Conservation (phyloP, 2,113 vertebrate genomes). For the Saccopteryx leptura region DNA sequence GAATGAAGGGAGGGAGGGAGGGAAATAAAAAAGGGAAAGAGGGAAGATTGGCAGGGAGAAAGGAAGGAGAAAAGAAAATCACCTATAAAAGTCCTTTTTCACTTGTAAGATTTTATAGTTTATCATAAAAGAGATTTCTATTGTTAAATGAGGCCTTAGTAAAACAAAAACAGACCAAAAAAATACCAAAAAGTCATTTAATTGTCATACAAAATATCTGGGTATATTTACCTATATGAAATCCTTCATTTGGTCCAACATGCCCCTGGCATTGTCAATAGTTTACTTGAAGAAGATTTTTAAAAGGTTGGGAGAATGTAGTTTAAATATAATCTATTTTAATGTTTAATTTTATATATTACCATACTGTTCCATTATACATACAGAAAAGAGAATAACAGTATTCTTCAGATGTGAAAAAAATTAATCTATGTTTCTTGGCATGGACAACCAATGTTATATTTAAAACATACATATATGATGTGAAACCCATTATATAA, state of each 20-base stretch:
- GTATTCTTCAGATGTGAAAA: conserved; percentile 77
- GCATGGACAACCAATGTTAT: conserved; percentile 74
- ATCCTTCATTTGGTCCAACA: conserved; percentile 18
- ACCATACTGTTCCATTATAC: conserved; percentile 74
- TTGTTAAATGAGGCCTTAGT: background rate
- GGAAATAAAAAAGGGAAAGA: background rate
- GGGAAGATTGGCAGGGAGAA: background rate
- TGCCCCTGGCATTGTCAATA: background rate
- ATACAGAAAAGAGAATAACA: conserved; percentile 74
- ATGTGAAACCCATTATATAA: conserved; percentile 77
- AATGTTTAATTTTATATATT: conserved; percentile 78
- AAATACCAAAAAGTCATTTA: background rate
- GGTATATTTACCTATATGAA: conserved; percentile 7
- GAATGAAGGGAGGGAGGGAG: too few species aligned
- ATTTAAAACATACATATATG: conserved; percentile 78
- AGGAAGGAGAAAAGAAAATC: background rate
- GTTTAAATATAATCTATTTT: conserved; percentile 79
- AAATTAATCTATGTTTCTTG: conserved; percentile 80
- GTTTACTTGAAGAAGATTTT: conserved; percentile 68
- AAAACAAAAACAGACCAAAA: background rate
- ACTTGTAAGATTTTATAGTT: background rate
- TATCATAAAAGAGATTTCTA: background rate
- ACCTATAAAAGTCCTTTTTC: background rate
- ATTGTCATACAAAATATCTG: background rate
- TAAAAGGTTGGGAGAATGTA: conserved; percentile 69